Percentiles rank a stretch among this genome's conserved stretches.
phyloP scores from a whole-genome alignment of 2,888 invertebrate species.

The Pantelozetes paolii region DNA sequence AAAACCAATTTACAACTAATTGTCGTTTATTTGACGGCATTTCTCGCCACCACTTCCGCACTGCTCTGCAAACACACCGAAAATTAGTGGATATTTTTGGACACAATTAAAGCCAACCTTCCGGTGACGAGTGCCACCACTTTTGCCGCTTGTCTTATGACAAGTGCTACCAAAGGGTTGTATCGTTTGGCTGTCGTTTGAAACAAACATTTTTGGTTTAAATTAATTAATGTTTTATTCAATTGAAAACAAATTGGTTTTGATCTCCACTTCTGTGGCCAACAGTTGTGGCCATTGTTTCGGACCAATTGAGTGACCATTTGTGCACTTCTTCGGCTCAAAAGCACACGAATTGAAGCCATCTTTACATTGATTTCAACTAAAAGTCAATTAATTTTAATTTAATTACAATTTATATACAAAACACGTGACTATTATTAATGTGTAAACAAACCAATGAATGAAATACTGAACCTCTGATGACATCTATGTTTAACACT shows the following conservation, averaged over 20 bases:
- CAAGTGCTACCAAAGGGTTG: constrained; percentile 50
- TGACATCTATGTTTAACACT: too few species aligned
- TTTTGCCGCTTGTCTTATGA: constrained; percentile 51
- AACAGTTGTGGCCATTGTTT: neutral
- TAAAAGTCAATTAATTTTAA: neutral
- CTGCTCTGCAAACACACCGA: constrained; percentile 49
- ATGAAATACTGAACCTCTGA: too few species aligned
- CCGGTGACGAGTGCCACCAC: constrained; percentile 51
- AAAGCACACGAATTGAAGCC: neutral
- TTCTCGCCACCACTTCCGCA: constrained; percentile 55
- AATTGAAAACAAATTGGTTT: neutral
- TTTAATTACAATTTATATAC: neutral
- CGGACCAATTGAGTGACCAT: neutral
- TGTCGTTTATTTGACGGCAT: constrained; percentile 52
- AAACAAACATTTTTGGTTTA: constrained; percentile 34
- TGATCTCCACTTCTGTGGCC: neutral
- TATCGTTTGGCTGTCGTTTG: constrained; percentile 48
- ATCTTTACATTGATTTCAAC: neutral
- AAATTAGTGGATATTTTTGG: too few species aligned
- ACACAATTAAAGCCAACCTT: constrained; percentile 45
- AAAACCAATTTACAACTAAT: constrained; percentile 47
- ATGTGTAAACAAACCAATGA: neutral
- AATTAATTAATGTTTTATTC: neutral
- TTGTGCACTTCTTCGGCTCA: neutral
- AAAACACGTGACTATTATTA: neutral